Evolutionary conservation across 2,797 vertebrate genomes (phyloP).

Genomic region (Sebastes itinus): DNA sequence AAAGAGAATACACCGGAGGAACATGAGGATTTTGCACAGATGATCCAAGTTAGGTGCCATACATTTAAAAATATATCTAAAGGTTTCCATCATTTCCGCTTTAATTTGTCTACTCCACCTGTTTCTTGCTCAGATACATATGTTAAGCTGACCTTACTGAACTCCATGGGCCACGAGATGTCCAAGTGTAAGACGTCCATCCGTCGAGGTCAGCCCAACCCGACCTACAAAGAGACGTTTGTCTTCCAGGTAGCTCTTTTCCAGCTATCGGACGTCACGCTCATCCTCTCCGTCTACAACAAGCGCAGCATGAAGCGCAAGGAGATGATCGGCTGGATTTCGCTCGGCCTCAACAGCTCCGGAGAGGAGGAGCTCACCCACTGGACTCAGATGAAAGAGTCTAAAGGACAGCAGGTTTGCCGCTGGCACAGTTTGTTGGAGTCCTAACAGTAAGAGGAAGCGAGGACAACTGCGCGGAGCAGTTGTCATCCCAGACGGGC

Average conservation of each 20-base stretch:
- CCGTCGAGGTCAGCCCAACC: conserved; percentile 95
- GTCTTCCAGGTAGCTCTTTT: conserved; percentile 98
- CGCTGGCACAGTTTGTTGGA: conserved; percentile 95
- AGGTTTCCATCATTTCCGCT: not conserved
- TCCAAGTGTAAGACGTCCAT: conserved; percentile 98
- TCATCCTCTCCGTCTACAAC: conserved; percentile 97
- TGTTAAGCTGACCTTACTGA: conserved; percentile 96
- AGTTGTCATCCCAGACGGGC: not conserved
- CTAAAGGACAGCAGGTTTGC: conserved; percentile 96
- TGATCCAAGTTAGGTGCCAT: not conserved
- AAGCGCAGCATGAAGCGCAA: conserved; percentile 99
- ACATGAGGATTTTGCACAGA: conserved; percentile 66
- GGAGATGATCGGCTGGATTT: conserved; percentile 99
- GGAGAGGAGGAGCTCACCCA: conserved; percentile 96
- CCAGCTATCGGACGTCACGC: conserved; percentile 97
- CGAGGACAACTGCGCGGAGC: not conserved
- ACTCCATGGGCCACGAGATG: conserved; percentile 99
- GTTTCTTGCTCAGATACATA: conserved; percentile 88
- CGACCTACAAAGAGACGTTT: conserved; percentile 97
- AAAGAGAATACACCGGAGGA: not conserved
- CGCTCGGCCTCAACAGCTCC: conserved; percentile 97
- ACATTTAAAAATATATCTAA: not conserved
- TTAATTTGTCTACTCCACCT: conserved; percentile 54
- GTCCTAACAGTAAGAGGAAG: conserved; percentile 79
- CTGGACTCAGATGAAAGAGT: conserved; percentile 99